phyloP scores from a whole-genome alignment of 2,797 vertebrate genomes.

The Sylvia borin region DNA sequence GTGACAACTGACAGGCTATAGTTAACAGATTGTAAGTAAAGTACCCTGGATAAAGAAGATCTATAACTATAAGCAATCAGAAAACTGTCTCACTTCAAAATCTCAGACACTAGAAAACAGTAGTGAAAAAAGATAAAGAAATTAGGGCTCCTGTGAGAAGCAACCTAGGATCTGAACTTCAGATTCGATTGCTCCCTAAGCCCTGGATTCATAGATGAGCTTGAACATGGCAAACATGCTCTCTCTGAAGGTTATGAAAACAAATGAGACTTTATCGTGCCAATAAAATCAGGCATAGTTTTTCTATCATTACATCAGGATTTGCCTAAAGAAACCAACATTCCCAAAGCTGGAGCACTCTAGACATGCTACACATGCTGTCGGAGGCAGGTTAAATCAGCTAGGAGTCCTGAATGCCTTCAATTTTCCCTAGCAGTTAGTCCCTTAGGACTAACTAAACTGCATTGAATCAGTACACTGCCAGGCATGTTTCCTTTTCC shows the following conservation, averaged over 20 bases:
- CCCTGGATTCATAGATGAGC: background rate
- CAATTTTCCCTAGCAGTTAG: background rate
- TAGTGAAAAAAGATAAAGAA: background rate
- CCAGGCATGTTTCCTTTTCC: background rate
- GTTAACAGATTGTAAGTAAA: background rate
- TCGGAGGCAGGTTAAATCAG: background rate
- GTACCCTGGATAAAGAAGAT: background rate
- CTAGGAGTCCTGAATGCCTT: background rate
- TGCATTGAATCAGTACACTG: background rate
- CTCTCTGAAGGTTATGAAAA: background rate
- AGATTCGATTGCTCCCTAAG: background rate
- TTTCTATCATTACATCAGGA: constrained; percentile 8
- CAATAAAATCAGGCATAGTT: constrained; percentile 1
- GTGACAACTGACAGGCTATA: background rate
- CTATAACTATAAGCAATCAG: background rate
- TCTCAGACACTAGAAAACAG: background rate
- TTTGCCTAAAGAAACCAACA: constrained; percentile 13
- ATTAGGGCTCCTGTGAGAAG: background rate
- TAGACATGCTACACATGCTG: background rate
- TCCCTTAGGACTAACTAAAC: background rate
- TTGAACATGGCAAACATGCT: background rate
- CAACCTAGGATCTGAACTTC: background rate
- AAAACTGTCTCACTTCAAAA: background rate
- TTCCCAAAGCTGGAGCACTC: background rate
- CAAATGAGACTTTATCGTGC: background rate